These are phyloP conservation scores for Circaetus gallicus DNA, from an alignment of 2,113 vertebrate species.

Conservation along the genomic window DNA sequence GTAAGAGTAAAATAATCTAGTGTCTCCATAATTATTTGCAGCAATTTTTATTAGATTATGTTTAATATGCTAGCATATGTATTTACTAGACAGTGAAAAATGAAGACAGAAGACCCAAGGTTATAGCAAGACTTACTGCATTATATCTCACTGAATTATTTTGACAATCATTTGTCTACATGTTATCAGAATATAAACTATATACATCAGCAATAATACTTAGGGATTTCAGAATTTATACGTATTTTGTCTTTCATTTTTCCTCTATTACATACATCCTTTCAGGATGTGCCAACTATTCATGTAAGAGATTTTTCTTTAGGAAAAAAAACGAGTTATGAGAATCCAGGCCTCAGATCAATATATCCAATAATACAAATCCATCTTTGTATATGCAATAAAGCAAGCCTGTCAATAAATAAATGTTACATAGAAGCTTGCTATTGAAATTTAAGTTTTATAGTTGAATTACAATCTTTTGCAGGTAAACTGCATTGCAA, in stretches of 20 bases:
- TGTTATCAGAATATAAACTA: background rate
- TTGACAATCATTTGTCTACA: background rate
- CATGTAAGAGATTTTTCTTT: background rate
- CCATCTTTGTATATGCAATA: background rate
- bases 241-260: background rate
- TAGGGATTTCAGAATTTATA: background rate
- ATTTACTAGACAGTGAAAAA: conserved; percentile 24
- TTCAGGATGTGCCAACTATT: background rate
- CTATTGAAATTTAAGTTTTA: background rate
- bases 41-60: conserved; percentile 25
- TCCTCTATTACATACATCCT: background rate
- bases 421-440: background rate
- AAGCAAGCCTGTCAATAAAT: background rate
- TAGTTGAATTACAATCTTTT: background rate
- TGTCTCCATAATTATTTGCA: conserved; percentile 27
- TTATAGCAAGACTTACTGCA: background rate
- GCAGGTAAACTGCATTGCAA: background rate
- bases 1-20: background rate
- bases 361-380: background rate
- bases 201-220: background rate
- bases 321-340: background rate
- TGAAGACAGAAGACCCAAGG: background rate
- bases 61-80: background rate
- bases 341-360: background rate
- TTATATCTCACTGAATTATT: no score